Percentiles rank a stretch among this genome's conserved stretches.
Evolutionary conservation across 2,888 invertebrate species (phyloP).

Genomic region (Trilocha varians): DNA sequence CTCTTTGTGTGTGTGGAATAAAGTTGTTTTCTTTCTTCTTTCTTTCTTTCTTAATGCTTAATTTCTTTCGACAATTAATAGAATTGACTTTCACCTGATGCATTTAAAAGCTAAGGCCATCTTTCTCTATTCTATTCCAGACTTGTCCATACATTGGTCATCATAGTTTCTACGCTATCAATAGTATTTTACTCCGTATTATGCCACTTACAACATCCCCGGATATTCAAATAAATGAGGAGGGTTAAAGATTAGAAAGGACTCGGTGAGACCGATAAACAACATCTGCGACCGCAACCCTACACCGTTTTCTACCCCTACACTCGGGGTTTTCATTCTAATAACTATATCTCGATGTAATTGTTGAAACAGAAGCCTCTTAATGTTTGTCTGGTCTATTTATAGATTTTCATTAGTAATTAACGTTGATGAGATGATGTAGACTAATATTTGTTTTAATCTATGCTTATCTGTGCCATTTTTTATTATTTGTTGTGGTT

Average conservation of each 20-base stretch:
- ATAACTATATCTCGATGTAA: neutral
- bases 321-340: conserved; percentile 27
- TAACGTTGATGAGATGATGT: neutral
- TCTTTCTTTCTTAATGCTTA: no score
- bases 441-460: no score
- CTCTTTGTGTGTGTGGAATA: no score
- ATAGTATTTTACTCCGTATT: no score
- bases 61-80: no score
- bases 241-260: conserved; percentile 42
- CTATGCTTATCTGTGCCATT: neutral
- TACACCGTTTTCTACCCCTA: conserved; percentile 27
- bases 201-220: conserved; percentile 10
- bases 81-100: no score
- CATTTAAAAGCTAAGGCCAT: no score
- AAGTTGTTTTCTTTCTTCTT: no score
- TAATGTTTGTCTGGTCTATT: neutral
- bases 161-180: no score
- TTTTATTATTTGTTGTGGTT: conserved; percentile 2
- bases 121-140: no score
- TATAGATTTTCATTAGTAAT: neutral
- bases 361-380: neutral
- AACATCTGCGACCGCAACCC: conserved; percentile 61
- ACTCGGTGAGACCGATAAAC: conserved; percentile 45
- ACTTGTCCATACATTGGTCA: no score
- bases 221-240: conserved; percentile 14